These are phyloP conservation scores for Dysidea cf. avara DNA, from an alignment of 37 sponge, comb jelly and placozoan genomes.

Conservation along the genomic window DNA sequence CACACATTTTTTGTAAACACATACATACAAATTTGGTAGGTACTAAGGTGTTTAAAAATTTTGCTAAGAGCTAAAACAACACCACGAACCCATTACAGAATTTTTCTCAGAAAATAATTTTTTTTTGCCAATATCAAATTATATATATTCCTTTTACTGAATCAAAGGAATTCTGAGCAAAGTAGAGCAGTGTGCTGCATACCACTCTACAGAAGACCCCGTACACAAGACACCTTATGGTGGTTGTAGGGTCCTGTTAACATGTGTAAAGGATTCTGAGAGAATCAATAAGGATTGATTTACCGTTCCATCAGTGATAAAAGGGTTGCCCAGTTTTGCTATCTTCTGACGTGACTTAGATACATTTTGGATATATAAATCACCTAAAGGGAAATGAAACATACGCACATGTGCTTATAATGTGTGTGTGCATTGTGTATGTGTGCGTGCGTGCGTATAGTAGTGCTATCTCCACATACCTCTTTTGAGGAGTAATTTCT, in stretches of 20 bases:
- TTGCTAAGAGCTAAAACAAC: no score
- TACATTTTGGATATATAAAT: constrained; percentile 71
- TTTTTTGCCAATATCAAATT: no score
- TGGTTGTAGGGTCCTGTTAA: neutral
- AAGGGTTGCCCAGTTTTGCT: constrained; percentile 75
- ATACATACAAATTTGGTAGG: no score
- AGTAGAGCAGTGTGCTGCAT: no score
- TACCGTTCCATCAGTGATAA: constrained; percentile 93
- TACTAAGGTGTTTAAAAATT: no score
- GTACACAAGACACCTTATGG: no score
- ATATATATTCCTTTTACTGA: no score
- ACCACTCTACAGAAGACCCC: no score
- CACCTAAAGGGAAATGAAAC: constrained; percentile 62
- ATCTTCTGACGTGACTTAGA: constrained; percentile 84
- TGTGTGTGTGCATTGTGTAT: neutral
- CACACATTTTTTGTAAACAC: neutral
- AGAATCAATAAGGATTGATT: neutral
- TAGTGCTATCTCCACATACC: constrained; percentile 19
- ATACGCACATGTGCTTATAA: neutral
- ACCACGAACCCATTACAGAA: no score
- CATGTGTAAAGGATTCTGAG: neutral
- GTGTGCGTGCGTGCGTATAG: neutral
- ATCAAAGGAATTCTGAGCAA: no score
- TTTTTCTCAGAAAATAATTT: no score
- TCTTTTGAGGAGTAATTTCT: constrained; percentile 49